Evolutionary conservation across 1,140 invertebrate genomes (phyloP).

Genomic region (Colletes gigas): DNA sequence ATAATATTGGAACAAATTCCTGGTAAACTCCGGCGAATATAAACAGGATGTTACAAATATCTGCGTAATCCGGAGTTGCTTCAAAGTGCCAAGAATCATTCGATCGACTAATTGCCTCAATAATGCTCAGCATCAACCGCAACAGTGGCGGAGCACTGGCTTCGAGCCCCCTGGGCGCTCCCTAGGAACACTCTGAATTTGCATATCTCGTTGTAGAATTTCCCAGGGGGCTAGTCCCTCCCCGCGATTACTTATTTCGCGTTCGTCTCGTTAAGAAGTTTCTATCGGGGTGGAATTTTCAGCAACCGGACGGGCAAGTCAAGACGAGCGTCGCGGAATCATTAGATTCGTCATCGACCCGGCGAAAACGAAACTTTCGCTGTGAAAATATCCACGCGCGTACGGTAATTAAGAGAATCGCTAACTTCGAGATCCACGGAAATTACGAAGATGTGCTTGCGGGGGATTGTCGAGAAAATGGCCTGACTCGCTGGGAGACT

Average conservation of each 20-base stretch:
- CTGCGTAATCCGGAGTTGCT: no score
- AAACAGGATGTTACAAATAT: no score
- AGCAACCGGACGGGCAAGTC: not conserved
- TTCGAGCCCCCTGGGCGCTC: not conserved
- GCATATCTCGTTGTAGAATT: slow-evolving; percentile 16
- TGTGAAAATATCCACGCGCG: slow-evolving; percentile 16
- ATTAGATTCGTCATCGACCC: not conserved
- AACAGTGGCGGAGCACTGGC: no score
- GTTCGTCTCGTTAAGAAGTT: slow-evolving; percentile 13
- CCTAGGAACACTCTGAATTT: not conserved
- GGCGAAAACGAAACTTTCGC: not conserved
- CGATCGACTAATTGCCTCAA: not conserved
- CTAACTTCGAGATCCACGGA: slow-evolving; percentile 27
- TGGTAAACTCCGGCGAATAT: no score
- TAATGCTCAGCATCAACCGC: not conserved
- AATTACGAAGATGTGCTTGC: slow-evolving; percentile 47
- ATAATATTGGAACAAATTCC: no score
- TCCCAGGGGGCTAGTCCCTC: not conserved
- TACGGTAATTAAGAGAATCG: slow-evolving; percentile 43
- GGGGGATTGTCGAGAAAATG: slow-evolving; percentile 65
- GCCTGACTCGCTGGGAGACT: slow-evolving; percentile 56
- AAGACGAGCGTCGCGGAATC: not conserved
- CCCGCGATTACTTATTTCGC: slow-evolving; percentile 13
- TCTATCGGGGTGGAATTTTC: not conserved
- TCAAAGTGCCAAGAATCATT: not conserved